Percentiles rank a stretch among this genome's conserved stretches.
These are phyloP conservation scores for Numida meleagris DNA, from an alignment of 2,113 vertebrate species.

Conservation along the genomic window DNA sequence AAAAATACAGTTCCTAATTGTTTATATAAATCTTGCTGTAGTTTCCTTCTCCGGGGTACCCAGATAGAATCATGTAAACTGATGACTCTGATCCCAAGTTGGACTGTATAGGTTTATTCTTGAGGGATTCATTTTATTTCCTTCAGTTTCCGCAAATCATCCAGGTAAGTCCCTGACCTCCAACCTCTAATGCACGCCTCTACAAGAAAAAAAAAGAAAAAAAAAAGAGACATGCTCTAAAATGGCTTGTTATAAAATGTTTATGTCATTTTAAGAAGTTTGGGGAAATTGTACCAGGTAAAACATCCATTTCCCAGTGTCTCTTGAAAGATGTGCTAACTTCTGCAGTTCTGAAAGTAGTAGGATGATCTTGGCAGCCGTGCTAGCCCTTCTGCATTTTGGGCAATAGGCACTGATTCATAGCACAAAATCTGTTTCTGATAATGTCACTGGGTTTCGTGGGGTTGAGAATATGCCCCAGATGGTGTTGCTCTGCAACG, in stretches of 20 bases:
- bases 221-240: background rate
- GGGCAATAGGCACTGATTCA: background rate
- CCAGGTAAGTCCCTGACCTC: background rate
- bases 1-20: conserved; percentile 53
- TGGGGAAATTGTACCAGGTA: background rate
- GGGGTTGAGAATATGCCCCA: background rate
- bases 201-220: background rate
- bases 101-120: background rate
- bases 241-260: conserved; percentile 24
- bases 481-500: background rate
- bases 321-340: background rate
- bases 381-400: background rate
- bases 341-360: background rate
- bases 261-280: background rate
- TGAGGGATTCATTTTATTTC: background rate
- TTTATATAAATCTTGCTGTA: conserved; percentile 51
- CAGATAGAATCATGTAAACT: background rate
- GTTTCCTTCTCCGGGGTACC: conserved; percentile 15
- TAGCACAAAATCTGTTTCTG: conserved; percentile 25
- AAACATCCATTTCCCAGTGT: background rate
- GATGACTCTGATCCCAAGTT: background rate
- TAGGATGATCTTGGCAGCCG: background rate
- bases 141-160: background rate
- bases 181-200: background rate
- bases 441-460: background rate